Base-by-base conservation (phyloP, 2,888 invertebrate species). In the Cistogaster globosa region DNA sequence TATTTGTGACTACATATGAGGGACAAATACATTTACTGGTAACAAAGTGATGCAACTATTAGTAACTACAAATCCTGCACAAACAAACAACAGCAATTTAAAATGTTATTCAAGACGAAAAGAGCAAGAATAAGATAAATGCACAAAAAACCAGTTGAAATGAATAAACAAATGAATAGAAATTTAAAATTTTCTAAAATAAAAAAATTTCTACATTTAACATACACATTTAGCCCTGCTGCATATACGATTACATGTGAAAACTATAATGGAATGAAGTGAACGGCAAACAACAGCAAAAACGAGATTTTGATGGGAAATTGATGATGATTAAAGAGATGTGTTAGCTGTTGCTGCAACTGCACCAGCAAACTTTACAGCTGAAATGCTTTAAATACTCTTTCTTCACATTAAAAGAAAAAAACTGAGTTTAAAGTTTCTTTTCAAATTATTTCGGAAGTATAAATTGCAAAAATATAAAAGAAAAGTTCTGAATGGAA, bases 231-330 rank as follows among this genome's bases (percentile, higher is more conserved):
- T 42, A 72, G 42, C 14, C 36, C 0, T 42, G n/a, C 20, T 32
- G 18, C 26, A 58, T 7, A 58, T 26, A 45, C 26, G 6, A 16
- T 12, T 3, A 48, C 45, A 16, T 14, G 0, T 16, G 16, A 48
- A 53, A 53, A 48, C 18, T 26, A 48, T 22, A 67, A 58, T 55
- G 12, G 65, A 26, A 78, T 63, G 67, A 77, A 60, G 38, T 55
- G 8, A 48, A 71, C 36, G 20, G 45, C 32, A 48, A 42, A 65
- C 48, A 51, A 58, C 58, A 60, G 51, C 38, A 69, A 72, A 86
- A 88, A 90, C 89, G 91, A 91, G 90, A 89, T 90, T 90, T 91
- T 91, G 91, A 91, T 91, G 91, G 87, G 90, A 90, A 90, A 91
- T 91, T 91, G 91, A 91, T 91, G 91, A 91, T 91, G 91, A 91